These are phyloP conservation scores for Stenoptilia bipunctidactyla DNA, from an alignment of 2,888 invertebrate species.

Conservation along the genomic window DNA sequence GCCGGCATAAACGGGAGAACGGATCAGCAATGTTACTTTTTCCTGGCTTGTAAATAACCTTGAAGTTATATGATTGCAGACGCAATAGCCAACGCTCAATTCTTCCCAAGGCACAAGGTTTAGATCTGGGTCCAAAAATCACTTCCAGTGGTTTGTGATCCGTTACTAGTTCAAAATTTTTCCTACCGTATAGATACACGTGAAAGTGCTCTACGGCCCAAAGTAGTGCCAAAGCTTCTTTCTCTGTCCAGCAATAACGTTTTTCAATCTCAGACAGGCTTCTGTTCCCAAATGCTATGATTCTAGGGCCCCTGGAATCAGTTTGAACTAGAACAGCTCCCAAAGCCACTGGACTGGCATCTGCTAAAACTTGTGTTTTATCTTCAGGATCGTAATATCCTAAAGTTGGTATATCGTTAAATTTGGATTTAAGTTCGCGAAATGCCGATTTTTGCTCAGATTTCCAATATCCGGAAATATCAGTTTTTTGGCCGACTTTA, in stretches of 20 bases:
- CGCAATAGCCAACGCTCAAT: too few species aligned
- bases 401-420: constrained; percentile 9
- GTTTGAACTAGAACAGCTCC: constrained; percentile 14
- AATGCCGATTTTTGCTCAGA: constrained; percentile 6
- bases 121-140: constrained; percentile 16
- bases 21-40: too few species aligned
- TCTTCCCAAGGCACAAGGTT: too few species aligned
- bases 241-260: constrained; percentile 17
- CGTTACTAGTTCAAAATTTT: constrained; percentile 19
- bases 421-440: not conserved
- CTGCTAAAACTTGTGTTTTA: constrained; percentile 11
- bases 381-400: constrained; percentile 15
- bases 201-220: constrained; percentile 18
- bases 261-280: constrained; percentile 13
- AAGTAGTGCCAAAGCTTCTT: constrained; percentile 16
- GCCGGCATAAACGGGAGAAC: too few species aligned
- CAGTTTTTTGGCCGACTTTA: constrained; percentile 6
- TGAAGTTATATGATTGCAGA: too few species aligned
- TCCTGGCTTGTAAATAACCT: too few species aligned
- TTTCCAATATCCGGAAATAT: constrained; percentile 12
- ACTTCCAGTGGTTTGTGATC: constrained; percentile 28
- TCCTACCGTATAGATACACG: constrained; percentile 15
- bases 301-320: not conserved
- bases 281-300: constrained; percentile 10
- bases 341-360: constrained; percentile 16